These are phyloP conservation scores for Thryonomys swinderianus DNA, from an alignment of 2,113 vertebrate genomes.

Conservation along the genomic window DNA sequence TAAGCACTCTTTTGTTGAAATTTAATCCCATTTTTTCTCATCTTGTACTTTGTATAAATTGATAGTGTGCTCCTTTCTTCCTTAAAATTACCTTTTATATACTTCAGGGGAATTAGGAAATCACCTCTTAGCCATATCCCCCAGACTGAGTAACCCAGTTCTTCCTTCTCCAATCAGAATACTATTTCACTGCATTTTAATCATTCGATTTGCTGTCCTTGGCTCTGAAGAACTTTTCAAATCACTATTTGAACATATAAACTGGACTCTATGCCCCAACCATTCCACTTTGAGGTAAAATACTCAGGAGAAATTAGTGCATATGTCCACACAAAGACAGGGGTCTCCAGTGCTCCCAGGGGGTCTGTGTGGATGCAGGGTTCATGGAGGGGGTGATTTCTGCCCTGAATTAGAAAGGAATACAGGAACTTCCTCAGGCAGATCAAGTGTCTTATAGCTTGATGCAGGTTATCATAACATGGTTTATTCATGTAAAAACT, in stretches of 20 bases:
- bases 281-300: not conserved
- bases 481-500: not conserved
- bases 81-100: constrained; percentile 76
- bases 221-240: constrained; percentile 14
- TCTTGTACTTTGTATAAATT: constrained; percentile 72
- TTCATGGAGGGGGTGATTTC: not conserved
- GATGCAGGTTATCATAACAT: not conserved
- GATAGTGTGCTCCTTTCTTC: constrained; percentile 71
- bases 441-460: not conserved
- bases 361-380: not conserved
- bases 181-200: not conserved
- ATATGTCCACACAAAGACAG: not conserved
- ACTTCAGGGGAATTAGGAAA: constrained; percentile 74
- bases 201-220: not conserved
- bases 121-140: constrained; percentile 52
- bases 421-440: not conserved
- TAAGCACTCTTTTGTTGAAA: constrained; percentile 79
- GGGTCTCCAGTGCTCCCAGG: not conserved
- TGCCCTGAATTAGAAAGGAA: not conserved
- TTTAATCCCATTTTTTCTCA: constrained; percentile 81
- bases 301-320: not conserved
- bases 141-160: not conserved
- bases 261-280: not conserved
- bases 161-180: not conserved
- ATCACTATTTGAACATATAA: constrained; percentile 29